These are phyloP conservation scores for Geotrypetes seraphini DNA, from an alignment of 2,797 vertebrate genomes.

Conservation along the genomic window DNA sequence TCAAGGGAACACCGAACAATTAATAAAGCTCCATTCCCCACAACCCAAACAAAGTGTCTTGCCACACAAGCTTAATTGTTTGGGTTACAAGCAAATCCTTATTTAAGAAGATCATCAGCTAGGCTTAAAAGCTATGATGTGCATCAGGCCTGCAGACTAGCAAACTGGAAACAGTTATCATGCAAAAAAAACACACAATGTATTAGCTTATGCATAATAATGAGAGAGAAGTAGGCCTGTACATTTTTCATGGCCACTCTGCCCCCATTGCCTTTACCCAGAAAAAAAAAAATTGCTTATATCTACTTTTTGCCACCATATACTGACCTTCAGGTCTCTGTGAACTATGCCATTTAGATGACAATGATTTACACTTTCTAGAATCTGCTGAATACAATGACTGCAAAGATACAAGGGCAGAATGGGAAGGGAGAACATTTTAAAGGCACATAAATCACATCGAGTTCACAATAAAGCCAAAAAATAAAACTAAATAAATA, in stretches of 20 bases:
- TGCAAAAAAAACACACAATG: too few relatives aligned
- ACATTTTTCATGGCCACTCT: slow-evolving; percentile 24
- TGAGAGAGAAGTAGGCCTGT: slow-evolving; percentile 28
- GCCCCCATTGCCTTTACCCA: slow-evolving; percentile 43
- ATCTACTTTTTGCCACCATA: slow-evolving; percentile 52
- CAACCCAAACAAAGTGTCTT: not conserved
- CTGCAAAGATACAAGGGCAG: slow-evolving; percentile 75
- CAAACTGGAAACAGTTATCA: slow-evolving; percentile 60
- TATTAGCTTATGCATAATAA: slow-evolving; percentile 21
- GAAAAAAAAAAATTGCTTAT: slow-evolving; percentile 10
- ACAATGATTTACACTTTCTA: slow-evolving; percentile 98
- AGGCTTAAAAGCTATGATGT: slow-evolving; percentile 46
- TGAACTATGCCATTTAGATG: slow-evolving; percentile 93
- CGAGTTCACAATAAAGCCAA: slow-evolving; percentile 44
- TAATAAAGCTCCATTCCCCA: too few relatives aligned
- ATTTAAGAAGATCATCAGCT: too few relatives aligned
- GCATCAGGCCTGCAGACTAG: slow-evolving; percentile 52
- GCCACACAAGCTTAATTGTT: not conserved
- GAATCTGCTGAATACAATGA: slow-evolving; percentile 98
- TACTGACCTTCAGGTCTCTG: slow-evolving; percentile 98
- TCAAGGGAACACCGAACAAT: slow-evolving; percentile 1
- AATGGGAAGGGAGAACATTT: slow-evolving; percentile 69
- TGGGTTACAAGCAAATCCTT: not conserved
- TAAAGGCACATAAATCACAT: slow-evolving; percentile 66
- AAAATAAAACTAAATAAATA: slow-evolving; percentile 16